Base-by-base conservation (phyloP, 2,797 vertebrate species). In the Pseudochaenichthys georgianus region DNA sequence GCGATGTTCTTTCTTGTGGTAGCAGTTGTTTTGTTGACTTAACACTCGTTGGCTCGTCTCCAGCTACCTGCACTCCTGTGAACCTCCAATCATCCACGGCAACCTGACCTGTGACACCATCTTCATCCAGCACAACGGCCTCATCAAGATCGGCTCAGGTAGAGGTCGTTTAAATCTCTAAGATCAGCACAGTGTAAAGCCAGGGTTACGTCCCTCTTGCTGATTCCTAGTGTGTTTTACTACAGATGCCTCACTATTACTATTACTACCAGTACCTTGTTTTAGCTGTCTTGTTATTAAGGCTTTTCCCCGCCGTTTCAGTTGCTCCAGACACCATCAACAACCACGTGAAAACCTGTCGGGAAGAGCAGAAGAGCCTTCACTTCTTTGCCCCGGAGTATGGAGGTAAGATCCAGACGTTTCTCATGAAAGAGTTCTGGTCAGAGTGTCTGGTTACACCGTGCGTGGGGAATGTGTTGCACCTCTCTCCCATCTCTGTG, bases 81-180 rank as follows among this genome's bases (percentile, higher is more conserved):
- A 99, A 74, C 96, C 98, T 75, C 95, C 98, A 41, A 99, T 99
- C 93, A 99, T 99, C 90, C 98, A 99, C 0, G 98, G 98, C 47
- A 99, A 99, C 94, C 94, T 99, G 91, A 99, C 98, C 84, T 99
- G 98, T 41, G 98, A 99, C 94, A 99, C 98, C 82, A 99, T 99
- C 95, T 99, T 99, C 93, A 99, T 99, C 89, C 98, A 99, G 93
- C 98, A 99, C 94, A 99, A 99, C 0, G 98, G 98, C 75, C 96
- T 99, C 91, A 99, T 99, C 92, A 99, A 99, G 91, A 99, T 99
- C 3, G 98, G 98, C 69, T 99, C 98, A 95, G 98, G 98, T 99
- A 93, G 88, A 75, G 57, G 51, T 38, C 34, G 8, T 38, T 19
- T 13, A 21, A 21, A 12, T n/a, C n/a, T 51, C 12, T n/a, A 51